Evolutionary conservation across 1,140 invertebrate species (phyloP), one percentile per base, ranked within the genome.

Genomic region (Zaprionus camerounensis): DNA sequence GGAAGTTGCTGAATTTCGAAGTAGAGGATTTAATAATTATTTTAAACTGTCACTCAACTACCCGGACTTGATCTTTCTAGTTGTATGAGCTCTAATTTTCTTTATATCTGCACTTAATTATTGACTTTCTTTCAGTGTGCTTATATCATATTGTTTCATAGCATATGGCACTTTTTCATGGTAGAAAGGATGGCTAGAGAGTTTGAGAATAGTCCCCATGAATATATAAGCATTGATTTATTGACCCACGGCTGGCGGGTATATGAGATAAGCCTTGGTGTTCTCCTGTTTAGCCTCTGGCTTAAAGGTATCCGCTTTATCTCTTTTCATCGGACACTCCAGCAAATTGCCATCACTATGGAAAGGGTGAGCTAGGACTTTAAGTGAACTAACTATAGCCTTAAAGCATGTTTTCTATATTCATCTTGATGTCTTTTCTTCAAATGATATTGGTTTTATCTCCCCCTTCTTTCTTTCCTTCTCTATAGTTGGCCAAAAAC

Each of bases 151-250:
- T 24, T 72, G 1, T 0, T 0, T 7, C 57, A 57, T 22, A 75
- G 63, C 22, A 9, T 75, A 1, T 75, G 67, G 67, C 72, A 75
- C 24, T 1, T 2, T 2, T 3, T 49, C 2, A n/a, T 38, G 28
- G 4, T 75, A 0, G 17, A 17, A 1, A n/a, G 6, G 1, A 38
- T 75, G 22, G 20, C n/a, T 1, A 1, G 20, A 6, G n/a, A 11
- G 1, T 70, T 38, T 22, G 2, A 20, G 0, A 1, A 3, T 2
- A 31, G 38, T 55, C n/a, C 15, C 0, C 2, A 3, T 0, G 36
- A 9, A 12, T 75, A 75, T 57, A 70, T 71, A 15, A 44, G 34
- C 11, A 28, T 75, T 13, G 72, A 75, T 20, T 3, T 0, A 1
- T 31, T 75, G 15, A 9, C 22, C 1, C 0, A 4, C 3, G 66